Evolutionary conservation across 2,797 vertebrate genomes (phyloP).

Genomic region (Eremophila alpestris): DNA sequence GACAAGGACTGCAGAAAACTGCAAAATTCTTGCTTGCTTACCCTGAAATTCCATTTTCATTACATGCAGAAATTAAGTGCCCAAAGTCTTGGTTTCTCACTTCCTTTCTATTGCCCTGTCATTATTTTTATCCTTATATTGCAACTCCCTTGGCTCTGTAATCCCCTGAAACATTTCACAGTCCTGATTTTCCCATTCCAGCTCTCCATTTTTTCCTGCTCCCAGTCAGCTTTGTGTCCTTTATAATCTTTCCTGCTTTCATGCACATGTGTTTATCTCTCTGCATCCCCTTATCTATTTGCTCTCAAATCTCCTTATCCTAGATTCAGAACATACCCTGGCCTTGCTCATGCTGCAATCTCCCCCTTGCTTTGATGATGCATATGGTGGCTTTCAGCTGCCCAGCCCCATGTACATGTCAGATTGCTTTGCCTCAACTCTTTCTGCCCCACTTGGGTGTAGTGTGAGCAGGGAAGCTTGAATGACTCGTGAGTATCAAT

Average conservation of each 20-base stretch:
- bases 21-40: not conserved
- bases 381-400: not conserved
- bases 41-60: not conserved
- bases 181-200: not conserved
- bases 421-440: not conserved
- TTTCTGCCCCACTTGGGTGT: not conserved
- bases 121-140: not conserved
- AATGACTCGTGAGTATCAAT: not conserved
- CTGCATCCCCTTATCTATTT: not conserved
- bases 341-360: not conserved
- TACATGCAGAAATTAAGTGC: not conserved
- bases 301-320: slow-evolving; percentile 30
- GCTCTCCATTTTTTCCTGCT: not conserved
- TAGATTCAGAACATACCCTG: not conserved
- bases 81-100: not conserved
- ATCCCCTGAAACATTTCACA: slow-evolving; percentile 6
- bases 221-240: not conserved
- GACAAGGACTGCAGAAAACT: not conserved
- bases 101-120: not conserved
- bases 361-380: not conserved
- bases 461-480: not conserved
- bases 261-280: not conserved
- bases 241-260: slow-evolving; percentile 39
- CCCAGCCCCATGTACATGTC: not conserved
- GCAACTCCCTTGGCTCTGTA: not conserved